A percentile compares a stretch with the other conserved stretches of the same genome.
Conservation (phyloP, 2,113 vertebrate genomes). For the Apeltes quadracus region DNA sequence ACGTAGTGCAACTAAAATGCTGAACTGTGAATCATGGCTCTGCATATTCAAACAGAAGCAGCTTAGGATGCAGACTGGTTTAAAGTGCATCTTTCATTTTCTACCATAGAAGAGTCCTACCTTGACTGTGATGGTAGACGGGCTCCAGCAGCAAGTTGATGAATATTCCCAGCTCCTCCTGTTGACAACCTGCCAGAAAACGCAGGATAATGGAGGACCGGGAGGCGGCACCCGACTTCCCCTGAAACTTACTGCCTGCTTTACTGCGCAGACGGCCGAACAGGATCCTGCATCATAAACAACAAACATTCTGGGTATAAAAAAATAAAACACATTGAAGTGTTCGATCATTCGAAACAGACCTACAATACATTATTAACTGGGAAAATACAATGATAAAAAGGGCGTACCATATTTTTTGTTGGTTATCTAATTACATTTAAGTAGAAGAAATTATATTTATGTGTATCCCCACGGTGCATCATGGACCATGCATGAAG, state of each 20-base stretch:
- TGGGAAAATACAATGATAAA: not conserved
- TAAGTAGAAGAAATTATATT: not conserved
- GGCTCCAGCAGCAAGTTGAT: conserved; percentile 93
- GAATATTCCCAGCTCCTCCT: conserved; percentile 91
- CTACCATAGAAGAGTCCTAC: conserved; percentile 66
- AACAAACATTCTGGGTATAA: not conserved
- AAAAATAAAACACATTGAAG: not conserved
- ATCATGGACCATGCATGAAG: not conserved
- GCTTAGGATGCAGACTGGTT: not conserved
- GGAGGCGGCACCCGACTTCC: conserved; percentile 83
- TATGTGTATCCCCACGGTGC: not conserved
- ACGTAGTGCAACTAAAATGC: no score
- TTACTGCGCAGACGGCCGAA: conserved; percentile 94
- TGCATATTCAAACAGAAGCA: not conserved
- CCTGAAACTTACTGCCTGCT: conserved; percentile 93
- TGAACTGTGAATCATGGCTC: no score
- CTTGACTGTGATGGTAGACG: conserved; percentile 84
- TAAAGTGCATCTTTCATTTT: not conserved
- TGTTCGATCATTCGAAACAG: not conserved
- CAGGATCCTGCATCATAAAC: conserved; percentile 83
- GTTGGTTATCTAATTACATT: not conserved
- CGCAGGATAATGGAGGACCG: conserved; percentile 92
- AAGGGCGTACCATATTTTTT: not conserved
- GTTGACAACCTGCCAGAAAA: conserved; percentile 89
- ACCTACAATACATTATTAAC: not conserved